phyloP scores from a whole-genome alignment of 1,140 invertebrate genomes.

The Drosophila novamexicana region DNA sequence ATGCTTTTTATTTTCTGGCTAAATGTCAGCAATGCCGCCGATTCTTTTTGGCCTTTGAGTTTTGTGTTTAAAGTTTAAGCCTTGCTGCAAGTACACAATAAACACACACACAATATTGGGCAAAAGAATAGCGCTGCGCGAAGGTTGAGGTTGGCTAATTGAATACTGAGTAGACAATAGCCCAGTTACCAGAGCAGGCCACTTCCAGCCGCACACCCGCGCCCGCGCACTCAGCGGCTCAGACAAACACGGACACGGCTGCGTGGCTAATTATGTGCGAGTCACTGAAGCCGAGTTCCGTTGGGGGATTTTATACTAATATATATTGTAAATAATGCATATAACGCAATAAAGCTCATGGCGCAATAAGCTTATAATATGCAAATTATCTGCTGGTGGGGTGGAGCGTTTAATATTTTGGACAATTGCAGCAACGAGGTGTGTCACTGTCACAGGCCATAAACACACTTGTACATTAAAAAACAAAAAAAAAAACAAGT shows the following conservation, averaged over 20 bases:
- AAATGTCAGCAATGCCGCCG: conserved; percentile 52
- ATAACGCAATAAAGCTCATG: conserved; percentile 52
- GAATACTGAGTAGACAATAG: conserved; percentile 26
- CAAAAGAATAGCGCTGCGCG: conserved; percentile 34
- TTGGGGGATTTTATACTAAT: conserved; percentile 16
- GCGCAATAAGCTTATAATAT: conserved; percentile 50
- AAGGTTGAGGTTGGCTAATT: conserved; percentile 46
- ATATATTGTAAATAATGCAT: conserved; percentile 8
- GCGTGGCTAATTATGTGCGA: conserved; percentile 53
- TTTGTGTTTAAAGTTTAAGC: conserved; percentile 26
- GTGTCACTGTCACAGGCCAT: conserved; percentile 17
- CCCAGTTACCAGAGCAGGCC: conserved; percentile 2
- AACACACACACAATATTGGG: neutral
- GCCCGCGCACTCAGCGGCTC: conserved; percentile 6
- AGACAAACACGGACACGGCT: conserved; percentile 32
- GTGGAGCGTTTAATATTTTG: conserved; percentile 1
- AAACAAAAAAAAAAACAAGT: too few species aligned
- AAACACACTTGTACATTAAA: too few species aligned
- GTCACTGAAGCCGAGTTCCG: conserved; percentile 56
- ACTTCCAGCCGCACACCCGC: neutral
- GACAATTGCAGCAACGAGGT: conserved; percentile 29
- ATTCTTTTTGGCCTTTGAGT: conserved; percentile 42
- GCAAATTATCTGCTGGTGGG: conserved; percentile 31
- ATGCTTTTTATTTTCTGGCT: conserved; percentile 25
- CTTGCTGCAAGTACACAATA: neutral